Evolutionary conservation across 2,888 invertebrate species (phyloP).

Genomic region (Automeris io): DNA sequence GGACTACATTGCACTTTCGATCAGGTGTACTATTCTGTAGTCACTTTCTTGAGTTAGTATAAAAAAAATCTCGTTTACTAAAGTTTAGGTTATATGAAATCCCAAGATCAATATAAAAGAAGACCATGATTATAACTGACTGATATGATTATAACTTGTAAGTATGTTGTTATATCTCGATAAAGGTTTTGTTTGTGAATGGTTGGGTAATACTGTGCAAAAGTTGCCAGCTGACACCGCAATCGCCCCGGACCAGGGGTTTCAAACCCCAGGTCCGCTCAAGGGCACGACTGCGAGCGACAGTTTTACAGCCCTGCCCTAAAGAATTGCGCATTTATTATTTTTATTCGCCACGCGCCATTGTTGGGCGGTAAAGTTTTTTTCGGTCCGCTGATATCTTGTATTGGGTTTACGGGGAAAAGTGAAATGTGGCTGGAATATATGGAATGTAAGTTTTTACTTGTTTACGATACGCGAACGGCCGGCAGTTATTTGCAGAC

Average conservation of each 20-base stretch:
- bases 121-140: too few relatives aligned
- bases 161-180: too few relatives aligned
- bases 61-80: too few relatives aligned
- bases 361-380: slow-evolving; percentile 42
- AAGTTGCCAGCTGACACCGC: slow-evolving; percentile 1
- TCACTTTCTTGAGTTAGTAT: too few relatives aligned
- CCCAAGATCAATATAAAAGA: too few relatives aligned
- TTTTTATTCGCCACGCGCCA: slow-evolving; percentile 63
- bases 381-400: slow-evolving; percentile 50
- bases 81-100: too few relatives aligned
- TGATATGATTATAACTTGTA: too few relatives aligned
- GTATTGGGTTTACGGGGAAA: slow-evolving; percentile 18
- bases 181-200: too few relatives aligned
- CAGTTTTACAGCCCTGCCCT: slow-evolving; percentile 66
- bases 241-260: slow-evolving; percentile 1
- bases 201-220: not conserved
- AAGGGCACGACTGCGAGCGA: slow-evolving; percentile 59
- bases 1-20: too few relatives aligned
- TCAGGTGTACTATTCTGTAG: too few relatives aligned
- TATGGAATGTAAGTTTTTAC: slow-evolving; percentile 3
- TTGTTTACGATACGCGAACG: slow-evolving; percentile 1
- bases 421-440: slow-evolving; percentile 7
- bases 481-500: slow-evolving; percentile 2
- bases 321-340: slow-evolving; percentile 73
- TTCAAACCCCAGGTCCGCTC: slow-evolving; percentile 23